Evolutionary conservation across 1,140 invertebrate species (phyloP), one percentile per base, ranked within the genome.

Genomic region (Zaprionus ghesquierei): DNA sequence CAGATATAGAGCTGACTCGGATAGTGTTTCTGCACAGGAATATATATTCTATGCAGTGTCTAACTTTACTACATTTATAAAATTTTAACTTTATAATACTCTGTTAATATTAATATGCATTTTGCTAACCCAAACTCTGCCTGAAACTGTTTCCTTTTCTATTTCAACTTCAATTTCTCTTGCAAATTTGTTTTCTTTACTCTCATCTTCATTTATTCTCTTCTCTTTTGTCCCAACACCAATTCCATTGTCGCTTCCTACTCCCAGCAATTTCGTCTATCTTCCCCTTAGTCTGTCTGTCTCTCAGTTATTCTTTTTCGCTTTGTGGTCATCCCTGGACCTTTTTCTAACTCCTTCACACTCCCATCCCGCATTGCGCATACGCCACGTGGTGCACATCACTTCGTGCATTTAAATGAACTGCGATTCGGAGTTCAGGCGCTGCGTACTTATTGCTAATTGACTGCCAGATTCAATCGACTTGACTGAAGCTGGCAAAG

Each of bases 361-460:
- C 18, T 23, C 18, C n/a, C 13, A n/a, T n/a, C n/a, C n/a, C 23
- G 1, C 35, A 22, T 71, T 75, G 61, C 50, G 54, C 55, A 76
- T 76, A 72, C 73, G 54, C 53, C 74, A 35, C 54, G 79, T 84
- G 29, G 60, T n/a, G 4, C 54, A 27, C 29, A 29, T 38, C 49
- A 72, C 62, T 81, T 69, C 70, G 72, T 78, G 81, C 64, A 72
- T 81, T 79, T 78, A 70, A 89, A 79, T 84, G 75, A 84, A 69
- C 22, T 33, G 44, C 53, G 59, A 65, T 65, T 33, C 13, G 44
- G 49, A 69, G 63, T 66, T 59, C 18, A 9, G 61, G 10, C 27
- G 46, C 38, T 58, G 66, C 71, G 66, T 79, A 79, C 75, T 79
- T 76, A 82, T 73, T 69, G 79, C 74, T 86, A 86, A 86, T 86